phyloP scores from a whole-genome alignment of 2,113 vertebrate genomes.

The Nesogale talazaci region DNA sequence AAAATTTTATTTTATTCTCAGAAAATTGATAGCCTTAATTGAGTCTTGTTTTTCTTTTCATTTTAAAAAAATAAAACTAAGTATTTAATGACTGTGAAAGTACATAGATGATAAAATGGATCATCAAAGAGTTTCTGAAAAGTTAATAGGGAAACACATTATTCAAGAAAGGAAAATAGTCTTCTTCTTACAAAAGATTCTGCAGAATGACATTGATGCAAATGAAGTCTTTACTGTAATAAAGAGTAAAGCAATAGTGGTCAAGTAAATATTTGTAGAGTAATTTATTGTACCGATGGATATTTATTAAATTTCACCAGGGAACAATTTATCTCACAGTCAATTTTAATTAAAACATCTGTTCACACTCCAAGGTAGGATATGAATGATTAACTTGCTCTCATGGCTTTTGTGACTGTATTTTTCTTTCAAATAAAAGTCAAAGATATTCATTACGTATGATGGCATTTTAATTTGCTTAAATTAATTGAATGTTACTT shows the following conservation, averaged over 20 bases:
- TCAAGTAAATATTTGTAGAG: constrained; percentile 72
- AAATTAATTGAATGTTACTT: constrained; percentile 63
- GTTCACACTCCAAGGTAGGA: constrained; percentile 76
- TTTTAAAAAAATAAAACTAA: constrained; percentile 32
- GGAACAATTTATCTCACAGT: constrained; percentile 70
- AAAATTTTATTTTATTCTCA: constrained; percentile 40
- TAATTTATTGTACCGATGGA: constrained; percentile 57
- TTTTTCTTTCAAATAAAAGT: constrained; percentile 73
- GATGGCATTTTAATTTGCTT: constrained; percentile 67
- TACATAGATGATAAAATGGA: constrained; percentile 56
- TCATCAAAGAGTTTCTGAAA: constrained; percentile 52
- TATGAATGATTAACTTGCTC: constrained; percentile 73
- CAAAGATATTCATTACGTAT: constrained; percentile 65
- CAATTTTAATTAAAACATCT: constrained; percentile 83
- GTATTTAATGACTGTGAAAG: constrained; percentile 53
- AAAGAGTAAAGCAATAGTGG: constrained; percentile 32
- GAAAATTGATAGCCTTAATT: constrained; percentile 32
- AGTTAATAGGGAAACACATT: neutral
- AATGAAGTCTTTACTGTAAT: neutral
- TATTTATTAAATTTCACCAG: constrained; percentile 74
- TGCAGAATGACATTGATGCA: neutral
- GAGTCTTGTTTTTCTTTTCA: constrained; percentile 15
- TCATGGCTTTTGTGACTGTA: constrained; percentile 57
- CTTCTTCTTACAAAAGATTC: constrained; percentile 5
- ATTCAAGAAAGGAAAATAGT: neutral